Evolutionary conservation across 1,140 invertebrate genomes (phyloP), one percentile per base, ranked within the genome.

Genomic region (Aphidius gifuensis): DNA sequence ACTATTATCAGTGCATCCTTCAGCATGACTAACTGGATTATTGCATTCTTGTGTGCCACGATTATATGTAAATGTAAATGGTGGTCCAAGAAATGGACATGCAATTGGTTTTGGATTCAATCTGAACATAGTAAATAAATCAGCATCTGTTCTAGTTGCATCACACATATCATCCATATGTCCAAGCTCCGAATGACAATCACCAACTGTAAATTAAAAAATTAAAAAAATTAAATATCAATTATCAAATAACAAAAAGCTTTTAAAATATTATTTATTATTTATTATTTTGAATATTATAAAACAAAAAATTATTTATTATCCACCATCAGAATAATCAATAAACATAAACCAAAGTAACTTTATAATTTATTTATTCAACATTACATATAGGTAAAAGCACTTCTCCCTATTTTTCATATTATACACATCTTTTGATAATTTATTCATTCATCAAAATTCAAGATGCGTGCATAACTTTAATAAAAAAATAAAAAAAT

Each of bases 1-100:
- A 56, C 81, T 85, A 11, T 85, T 80, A 60, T 88, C 86, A 2
- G 84, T 88, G 69, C 87, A 89, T 44, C 84, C 83, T 63, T 88
- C 87, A 23, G 85, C 84, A 43, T 82, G 80, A 38, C 85, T 87
- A 42, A 83, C 74, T 5, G 86, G 86, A 49, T 80, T 76, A 5
- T 61, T 61, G 69, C 88, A 89, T 55, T 88, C 86, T 4, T 83
- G 83, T 48, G 79, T 78, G 7, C 86, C 87, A 9, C 88, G 81
- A 73, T 85, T 89, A 71, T 92, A 92, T 5, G 88, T 89, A 75
- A 94, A 93, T 0, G 87, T 90, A 77, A 90, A 90, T 0, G 91
- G 89, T n/a, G 87, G 83, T 4, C 86, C 85, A 64, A 83, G 85
- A 76, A 92, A 91, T 6, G 90, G 90, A 69, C 90, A 92, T 3